Evolutionary conservation across 2,797 vertebrate genomes (phyloP), one percentile per base, ranked within the genome.

Genomic region (Phaenicophaeus curvirostris): DNA sequence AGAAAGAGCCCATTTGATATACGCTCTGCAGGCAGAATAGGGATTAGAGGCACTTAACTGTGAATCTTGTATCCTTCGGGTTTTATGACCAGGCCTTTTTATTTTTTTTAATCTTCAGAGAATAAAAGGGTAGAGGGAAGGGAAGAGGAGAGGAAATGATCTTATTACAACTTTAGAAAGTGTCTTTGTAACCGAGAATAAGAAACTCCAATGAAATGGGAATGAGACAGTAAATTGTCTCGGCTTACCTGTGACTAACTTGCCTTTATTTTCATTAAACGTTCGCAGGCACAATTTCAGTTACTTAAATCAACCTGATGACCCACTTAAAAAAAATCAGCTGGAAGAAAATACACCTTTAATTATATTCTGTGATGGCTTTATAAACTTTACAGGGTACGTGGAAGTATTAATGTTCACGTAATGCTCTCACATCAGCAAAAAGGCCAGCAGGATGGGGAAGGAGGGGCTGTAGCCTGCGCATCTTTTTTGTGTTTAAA

Each of bases 301-400:
- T 89, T 94, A 57, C 86, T 96, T 97, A 95, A 96, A 96, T 96
- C 94, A 95, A 83, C 85, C 39, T 55, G 58, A 95, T 86, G 81
- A 89, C 79, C 89, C 79, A 28, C 44, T 94, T 92, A 18, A 51
- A 89, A 90, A 85, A 91, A 87, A 91, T 79, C 86, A 73, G 31
- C 71, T 73, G 66, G 73, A 67, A 67, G 69, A 80, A 85, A 91
- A 94, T 75, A 55, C 2, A 88, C 85, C 61, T 95, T 87, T 92
- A 92, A 91, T 94, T 95, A 66, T 62, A 59, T 58, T 61, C 58
- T 31, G 31, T 63, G 87, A 89, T 82, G 82, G 61, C 91, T 94
- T 93, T 96, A 93, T 89, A 89, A 94, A 88, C 69, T 63, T 89
- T 33, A 63, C 39, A 59, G 96, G 83, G 77, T 79, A 54, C 5